Conservation (phyloP, 2,888 invertebrate genomes). For the Lacanobia oleracea region DNA sequence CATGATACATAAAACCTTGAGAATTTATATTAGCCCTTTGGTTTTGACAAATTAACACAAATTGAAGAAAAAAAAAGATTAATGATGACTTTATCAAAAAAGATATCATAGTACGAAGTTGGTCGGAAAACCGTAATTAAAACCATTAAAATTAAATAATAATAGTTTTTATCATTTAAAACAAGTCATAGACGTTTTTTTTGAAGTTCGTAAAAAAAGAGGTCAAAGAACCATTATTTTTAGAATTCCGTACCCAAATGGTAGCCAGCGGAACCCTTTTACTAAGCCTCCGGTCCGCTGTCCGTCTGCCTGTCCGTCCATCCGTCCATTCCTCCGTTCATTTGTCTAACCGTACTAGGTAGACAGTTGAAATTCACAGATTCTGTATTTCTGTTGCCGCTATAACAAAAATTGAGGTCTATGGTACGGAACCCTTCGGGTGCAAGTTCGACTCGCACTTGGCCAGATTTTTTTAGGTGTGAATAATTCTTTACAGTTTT, state of each 20-base stretch:
- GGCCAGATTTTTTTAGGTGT: background rate
- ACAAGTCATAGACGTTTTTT: background rate
- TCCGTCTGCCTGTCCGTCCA: too few relatives aligned
- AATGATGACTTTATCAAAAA: slow-evolving; percentile 34
- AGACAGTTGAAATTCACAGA: too few relatives aligned
- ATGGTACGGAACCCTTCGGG: too few relatives aligned
- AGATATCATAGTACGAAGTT: slow-evolving; percentile 8
- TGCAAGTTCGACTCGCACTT: too few relatives aligned
- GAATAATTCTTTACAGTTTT: background rate
- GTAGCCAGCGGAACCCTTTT: too few relatives aligned
- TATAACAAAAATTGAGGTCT: too few relatives aligned
- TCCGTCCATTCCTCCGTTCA: too few relatives aligned
- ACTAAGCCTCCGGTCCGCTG: too few relatives aligned
- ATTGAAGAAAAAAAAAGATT: slow-evolving; percentile 25
- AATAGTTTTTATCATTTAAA: slow-evolving; percentile 4
- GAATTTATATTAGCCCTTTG: slow-evolving; percentile 9
- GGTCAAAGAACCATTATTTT: slow-evolving; percentile 12
- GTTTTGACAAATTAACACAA: slow-evolving; percentile 1
- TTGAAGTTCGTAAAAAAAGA: background rate
- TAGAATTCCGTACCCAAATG: too few relatives aligned
- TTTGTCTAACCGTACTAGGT: too few relatives aligned
- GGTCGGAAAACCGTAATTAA: slow-evolving; percentile 23
- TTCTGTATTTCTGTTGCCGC: too few relatives aligned
- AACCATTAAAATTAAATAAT: slow-evolving; percentile 18
- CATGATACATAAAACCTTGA: slow-evolving; percentile 22